Evolutionary conservation across 2,888 invertebrate species (phyloP).

Genomic region (Noctua pronuba): DNA sequence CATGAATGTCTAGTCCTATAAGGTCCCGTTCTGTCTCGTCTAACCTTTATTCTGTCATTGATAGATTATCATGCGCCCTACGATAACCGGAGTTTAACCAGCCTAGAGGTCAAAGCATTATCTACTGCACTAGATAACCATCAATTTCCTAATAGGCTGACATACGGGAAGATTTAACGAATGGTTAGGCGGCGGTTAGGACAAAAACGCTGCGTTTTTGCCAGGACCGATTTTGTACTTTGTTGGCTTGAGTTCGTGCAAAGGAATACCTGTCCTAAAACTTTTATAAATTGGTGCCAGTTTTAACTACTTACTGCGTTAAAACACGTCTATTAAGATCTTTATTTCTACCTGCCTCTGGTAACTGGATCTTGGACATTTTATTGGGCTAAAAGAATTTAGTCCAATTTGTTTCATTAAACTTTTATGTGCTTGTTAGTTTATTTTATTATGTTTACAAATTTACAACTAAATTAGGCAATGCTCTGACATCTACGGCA

Average conservation of each 20-base stretch:
- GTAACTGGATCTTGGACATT: background rate
- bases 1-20: background rate
- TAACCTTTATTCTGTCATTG: slow-evolving; percentile 54
- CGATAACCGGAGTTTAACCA: slow-evolving; percentile 52
- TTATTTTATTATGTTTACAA: slow-evolving; percentile 6
- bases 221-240: background rate
- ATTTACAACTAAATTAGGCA: slow-evolving; percentile 24
- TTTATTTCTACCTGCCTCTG: background rate
- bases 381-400: slow-evolving; percentile 7
- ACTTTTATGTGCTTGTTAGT: slow-evolving; percentile 1
- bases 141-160: slow-evolving; percentile 69
- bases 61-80: slow-evolving; percentile 37
- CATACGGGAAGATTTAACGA: slow-evolving; percentile 50
- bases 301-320: background rate
- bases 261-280: background rate
- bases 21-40: background rate
- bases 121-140: slow-evolving; percentile 68
- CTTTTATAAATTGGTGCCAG: background rate
- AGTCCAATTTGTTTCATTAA: slow-evolving; percentile 13
- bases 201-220: slow-evolving; percentile 6
- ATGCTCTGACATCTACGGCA: background rate
- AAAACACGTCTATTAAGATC: background rate
- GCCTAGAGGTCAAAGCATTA: slow-evolving; percentile 63
- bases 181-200: background rate
- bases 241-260: background rate